Evolutionary conservation across 2,797 vertebrate species (phyloP), one percentile per base, ranked within the genome.

Genomic region (Helostoma temminkii): DNA sequence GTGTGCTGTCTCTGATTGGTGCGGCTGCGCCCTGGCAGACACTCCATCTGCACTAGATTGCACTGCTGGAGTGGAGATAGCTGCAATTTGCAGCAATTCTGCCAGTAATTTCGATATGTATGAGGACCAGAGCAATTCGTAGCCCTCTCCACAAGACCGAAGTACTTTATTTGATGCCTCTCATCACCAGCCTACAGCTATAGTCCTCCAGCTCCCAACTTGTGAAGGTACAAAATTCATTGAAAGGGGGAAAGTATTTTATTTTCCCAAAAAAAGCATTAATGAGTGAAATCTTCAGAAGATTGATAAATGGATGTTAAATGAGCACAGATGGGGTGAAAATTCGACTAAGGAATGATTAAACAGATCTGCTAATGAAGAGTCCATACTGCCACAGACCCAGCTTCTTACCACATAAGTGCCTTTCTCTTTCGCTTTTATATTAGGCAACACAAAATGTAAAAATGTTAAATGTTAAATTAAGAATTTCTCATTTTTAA

Each of bases 61-160:
- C 86, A 49, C 74, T n/a, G 74, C 82, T 71, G 78, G 84, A 88
- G 88, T 87, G 82, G 81, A 88, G 78, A 90, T 85, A 81, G 89
- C 84, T 85, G 85, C 84, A 90, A 92, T 91, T 92, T 91, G 87
- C 74, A 77, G 81, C 87, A 87, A 90, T 92, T 89, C 73, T 61
- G 66, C 64, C 60, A 65, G 89, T 90, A 88, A 91, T 91, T 90
- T 78, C 49, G 81, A 85, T 87, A 91, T 90, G 88, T 90, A 87
- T 88, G 82, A 89, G 84, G 76, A 87, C 66, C 58, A 63, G 78
- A 85, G 79, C 83, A 80, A 88, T 81, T 65, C 53, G 42, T 28
- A 62, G 69, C 65, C 67, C 81, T 78, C 80, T 86, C 84, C 66
- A 58, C 72, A 41, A 84, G 77, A 74, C 72, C 82, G 37, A 50